Percentiles rank a stretch among this genome's conserved stretches.
Conservation (phyloP, 2,797 vertebrate species). For the Nyctibius grandis region DNA sequence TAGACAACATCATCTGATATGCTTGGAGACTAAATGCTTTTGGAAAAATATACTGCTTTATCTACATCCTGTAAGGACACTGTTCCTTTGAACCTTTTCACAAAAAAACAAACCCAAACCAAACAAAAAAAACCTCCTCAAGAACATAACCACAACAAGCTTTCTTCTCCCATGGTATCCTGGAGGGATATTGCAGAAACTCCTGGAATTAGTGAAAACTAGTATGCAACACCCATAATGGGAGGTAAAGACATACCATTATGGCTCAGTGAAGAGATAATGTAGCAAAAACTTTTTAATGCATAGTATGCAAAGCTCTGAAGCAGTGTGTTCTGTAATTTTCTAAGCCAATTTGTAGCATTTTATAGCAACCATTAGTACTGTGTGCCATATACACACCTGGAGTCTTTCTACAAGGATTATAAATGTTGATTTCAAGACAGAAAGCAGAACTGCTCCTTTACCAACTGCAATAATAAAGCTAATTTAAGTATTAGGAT, state of each 20-base stretch:
- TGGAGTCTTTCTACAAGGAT: neutral
- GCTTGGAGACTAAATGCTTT: neutral
- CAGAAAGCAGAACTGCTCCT: neutral
- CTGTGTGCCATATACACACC: neutral
- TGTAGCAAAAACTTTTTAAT: neutral
- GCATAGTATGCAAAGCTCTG: accelerated
- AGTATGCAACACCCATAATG: neutral
- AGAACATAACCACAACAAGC: neutral
- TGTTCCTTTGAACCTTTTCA: neutral
- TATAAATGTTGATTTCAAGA: neutral
- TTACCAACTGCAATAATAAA: neutral
- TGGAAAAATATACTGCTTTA: neutral
- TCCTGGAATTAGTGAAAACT: neutral
- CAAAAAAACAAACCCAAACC: neutral
- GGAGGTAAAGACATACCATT: neutral
- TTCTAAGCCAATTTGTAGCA: neutral
- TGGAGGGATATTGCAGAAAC: neutral
- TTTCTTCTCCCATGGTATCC: neutral
- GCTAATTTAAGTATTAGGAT: neutral
- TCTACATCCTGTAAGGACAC: neutral
- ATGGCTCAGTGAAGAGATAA: neutral
- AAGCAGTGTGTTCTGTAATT: neutral
- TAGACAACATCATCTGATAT: neutral
- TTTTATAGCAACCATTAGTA: neutral
- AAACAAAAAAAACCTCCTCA: neutral